Conservation (phyloP, 2,797 vertebrate genomes). For the Hipposideros larvatus region DNA sequence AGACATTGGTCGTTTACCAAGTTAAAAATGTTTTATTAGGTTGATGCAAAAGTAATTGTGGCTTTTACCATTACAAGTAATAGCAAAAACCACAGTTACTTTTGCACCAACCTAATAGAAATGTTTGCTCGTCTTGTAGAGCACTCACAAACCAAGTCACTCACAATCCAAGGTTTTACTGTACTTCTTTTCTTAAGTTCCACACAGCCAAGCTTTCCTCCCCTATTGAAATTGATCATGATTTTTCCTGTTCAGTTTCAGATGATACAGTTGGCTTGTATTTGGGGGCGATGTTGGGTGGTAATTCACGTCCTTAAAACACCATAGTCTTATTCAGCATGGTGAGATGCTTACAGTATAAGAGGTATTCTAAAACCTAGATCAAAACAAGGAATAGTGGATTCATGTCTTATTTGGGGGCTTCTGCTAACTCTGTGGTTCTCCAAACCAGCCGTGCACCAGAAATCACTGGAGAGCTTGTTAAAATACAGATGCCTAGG, state of each 20-base stretch:
- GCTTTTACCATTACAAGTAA: too few species aligned
- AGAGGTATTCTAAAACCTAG: not conserved
- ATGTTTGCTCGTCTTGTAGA: too few species aligned
- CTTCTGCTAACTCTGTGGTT: not conserved
- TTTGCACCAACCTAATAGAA: too few species aligned
- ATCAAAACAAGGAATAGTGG: constrained; percentile 20
- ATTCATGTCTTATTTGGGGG: not conserved
- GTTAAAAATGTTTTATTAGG: too few species aligned
- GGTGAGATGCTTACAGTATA: not conserved
- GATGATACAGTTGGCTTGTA: not conserved
- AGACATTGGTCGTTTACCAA: too few species aligned
- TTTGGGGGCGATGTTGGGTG: not conserved
- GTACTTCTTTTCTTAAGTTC: not conserved
- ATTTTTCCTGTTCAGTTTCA: not conserved
- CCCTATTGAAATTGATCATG: not conserved
- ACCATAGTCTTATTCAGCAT: not conserved
- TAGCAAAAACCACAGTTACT: too few species aligned
- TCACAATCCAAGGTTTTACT: too few species aligned
- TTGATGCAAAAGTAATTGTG: too few species aligned
- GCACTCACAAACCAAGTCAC: too few species aligned
- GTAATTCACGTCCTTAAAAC: not conserved
- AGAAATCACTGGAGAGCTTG: not conserved
- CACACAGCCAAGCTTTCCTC: not conserved
- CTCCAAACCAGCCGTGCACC: not conserved
- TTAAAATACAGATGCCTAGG: not conserved